Evolutionary conservation across 2,113 vertebrate species (phyloP).

Genomic region (Halcyon senegalensis): DNA sequence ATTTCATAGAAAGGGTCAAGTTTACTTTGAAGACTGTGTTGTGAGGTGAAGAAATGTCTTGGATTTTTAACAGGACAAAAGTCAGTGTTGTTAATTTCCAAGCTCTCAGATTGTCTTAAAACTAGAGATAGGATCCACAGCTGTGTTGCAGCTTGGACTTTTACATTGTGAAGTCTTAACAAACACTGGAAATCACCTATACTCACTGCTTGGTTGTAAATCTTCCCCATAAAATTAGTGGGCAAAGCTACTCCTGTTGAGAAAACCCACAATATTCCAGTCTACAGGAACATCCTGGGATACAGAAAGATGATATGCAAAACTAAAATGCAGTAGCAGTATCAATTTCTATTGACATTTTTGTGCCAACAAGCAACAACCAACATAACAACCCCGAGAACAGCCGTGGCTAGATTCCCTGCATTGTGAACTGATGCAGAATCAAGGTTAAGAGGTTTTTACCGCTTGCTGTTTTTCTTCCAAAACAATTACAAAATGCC

Average conservation of each 20-base stretch:
- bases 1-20: constrained; percentile 55
- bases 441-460: background rate
- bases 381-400: background rate
- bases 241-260: background rate
- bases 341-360: background rate
- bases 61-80: background rate
- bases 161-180: background rate
- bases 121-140: background rate
- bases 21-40: constrained; percentile 39
- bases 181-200: background rate
- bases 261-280: background rate
- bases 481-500: background rate
- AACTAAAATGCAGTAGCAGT: background rate
- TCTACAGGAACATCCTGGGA: background rate
- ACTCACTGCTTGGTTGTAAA: background rate
- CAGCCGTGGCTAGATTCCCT: background rate
- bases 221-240: background rate
- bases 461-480: background rate
- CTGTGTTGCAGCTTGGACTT: background rate
- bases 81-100: background rate
- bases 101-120: background rate
- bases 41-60: background rate
- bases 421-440: background rate
- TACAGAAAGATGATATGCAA: background rate
- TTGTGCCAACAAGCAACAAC: background rate